These are phyloP conservation scores for Pollenia griseotomentosa DNA, from an alignment of 2,888 invertebrate genomes.

Conservation along the genomic window DNA sequence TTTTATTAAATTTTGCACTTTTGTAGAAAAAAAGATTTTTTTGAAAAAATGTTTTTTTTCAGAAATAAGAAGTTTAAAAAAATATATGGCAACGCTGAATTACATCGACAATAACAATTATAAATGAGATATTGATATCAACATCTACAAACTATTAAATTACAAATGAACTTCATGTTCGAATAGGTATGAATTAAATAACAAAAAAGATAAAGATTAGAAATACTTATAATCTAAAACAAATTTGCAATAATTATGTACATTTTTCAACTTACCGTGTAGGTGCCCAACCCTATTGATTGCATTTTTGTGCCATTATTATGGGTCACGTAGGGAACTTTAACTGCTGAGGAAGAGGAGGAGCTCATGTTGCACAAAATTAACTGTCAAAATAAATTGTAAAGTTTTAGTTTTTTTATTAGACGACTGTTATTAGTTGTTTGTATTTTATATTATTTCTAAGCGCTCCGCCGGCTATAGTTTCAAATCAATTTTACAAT, in stretches of 20 bases:
- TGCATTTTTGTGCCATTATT: conserved; percentile 82
- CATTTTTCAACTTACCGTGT: conserved; percentile 77
- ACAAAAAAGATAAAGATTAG: background rate
- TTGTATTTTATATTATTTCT: background rate
- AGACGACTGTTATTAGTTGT: background rate
- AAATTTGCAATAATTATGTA: background rate
- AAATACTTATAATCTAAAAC: background rate
- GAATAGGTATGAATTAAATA: no score
- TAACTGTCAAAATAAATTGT: conserved; percentile 10
- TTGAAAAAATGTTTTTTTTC: no score
- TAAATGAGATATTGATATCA: conserved; percentile 16
- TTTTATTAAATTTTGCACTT: no score
- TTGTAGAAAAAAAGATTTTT: no score
- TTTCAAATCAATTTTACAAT: conserved; percentile 1
- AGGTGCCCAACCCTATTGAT: conserved; percentile 82
- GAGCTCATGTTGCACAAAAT: conserved; percentile 55
- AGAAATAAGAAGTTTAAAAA: no score
- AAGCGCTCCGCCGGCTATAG: no score
- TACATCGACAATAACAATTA: conserved; percentile 19
- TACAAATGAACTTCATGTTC: conserved; percentile 1
- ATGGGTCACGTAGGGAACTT: conserved; percentile 78
- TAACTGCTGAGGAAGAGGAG: conserved; percentile 15
- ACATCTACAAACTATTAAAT: conserved; percentile 13
- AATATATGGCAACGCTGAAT: background rate
- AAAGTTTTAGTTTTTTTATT: conserved; percentile 7